Evolutionary conservation across 2,888 invertebrate species (phyloP), one percentile per base, ranked within the genome.

Genomic region (Trachelus stipa): DNA sequence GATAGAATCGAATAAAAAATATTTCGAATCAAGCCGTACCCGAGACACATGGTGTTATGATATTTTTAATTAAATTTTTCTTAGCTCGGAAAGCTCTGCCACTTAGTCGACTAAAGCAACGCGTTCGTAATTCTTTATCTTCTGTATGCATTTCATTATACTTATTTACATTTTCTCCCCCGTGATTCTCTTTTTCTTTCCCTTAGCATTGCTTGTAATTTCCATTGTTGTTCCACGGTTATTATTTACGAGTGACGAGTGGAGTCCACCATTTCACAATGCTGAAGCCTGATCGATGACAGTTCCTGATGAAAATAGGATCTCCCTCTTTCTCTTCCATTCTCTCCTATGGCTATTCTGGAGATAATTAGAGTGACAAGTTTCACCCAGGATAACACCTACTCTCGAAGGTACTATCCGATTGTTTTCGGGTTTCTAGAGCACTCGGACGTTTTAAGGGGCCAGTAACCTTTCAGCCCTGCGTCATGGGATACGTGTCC

Each of bases 381-480:
- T 56, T 23, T 9, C 23, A 56, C 9, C 56, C 23, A 56, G 23
- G 56, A 56, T 56, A 23, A 23, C 56, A 56, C 56, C 56, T 9
- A 56, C 23, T 56, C 56, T 56, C 56, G 23, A 56, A 56, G 56
- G 56, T 15, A 23, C 56, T 23, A 56, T 56, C 56, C 9, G 23
- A 56, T 56, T 31, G 79, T 76, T 85, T 85, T 76, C 76, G 74
- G 86, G 85, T 85, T 86, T 85, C 86, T 85, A 78, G 86, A 85
- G 82, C 85, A 85, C 80, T 82, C 76, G 79, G 79, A 79, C 82
- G 77, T 78, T 76, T 83, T 85, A 80, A 84, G 84, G 82, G 86
- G 84, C 84, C 85, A 84, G 76, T 78, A 79, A 82, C 86, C 85
- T 84, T 79, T 79, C 80, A 75, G 69, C 69, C 79, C 79, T 77